These are phyloP conservation scores for Zonitis immaculata DNA, from an alignment of 2,888 invertebrate species.

Conservation along the genomic window DNA sequence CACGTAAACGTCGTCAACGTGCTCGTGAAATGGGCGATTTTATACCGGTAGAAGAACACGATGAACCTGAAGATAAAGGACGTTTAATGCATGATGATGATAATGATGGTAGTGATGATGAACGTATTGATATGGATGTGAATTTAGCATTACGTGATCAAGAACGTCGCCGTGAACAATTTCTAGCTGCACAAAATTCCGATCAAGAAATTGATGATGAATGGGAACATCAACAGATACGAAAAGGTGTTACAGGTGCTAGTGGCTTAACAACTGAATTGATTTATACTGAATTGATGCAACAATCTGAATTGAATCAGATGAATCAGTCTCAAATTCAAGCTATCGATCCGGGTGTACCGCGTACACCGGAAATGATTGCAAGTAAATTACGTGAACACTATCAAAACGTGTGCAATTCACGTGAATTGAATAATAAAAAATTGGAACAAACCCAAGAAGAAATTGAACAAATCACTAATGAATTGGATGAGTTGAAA, in stretches of 20 bases:
- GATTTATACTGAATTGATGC: constrained; percentile 49
- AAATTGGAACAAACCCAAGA: constrained; percentile 48
- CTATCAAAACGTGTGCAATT: constrained; percentile 38
- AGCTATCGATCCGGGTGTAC: constrained; percentile 42
- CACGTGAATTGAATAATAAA: constrained; percentile 47
- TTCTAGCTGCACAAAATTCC: constrained; percentile 70
- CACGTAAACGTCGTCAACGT: constrained; percentile 89
- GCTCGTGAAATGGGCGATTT: constrained; percentile 77
- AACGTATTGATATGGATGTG: constrained; percentile 81
- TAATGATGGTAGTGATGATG: constrained; percentile 78
- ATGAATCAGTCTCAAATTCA: constrained; percentile 36
- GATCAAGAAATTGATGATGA: constrained; percentile 77
- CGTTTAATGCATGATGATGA: constrained; percentile 78
- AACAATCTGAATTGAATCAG: constrained; percentile 43
- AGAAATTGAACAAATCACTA: constrained; percentile 42
- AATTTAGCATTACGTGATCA: constrained; percentile 72
- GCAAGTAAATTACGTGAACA: constrained; percentile 51
- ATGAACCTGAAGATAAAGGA: constrained; percentile 48
- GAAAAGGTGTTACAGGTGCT: constrained; percentile 78
- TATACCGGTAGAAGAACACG: constrained; percentile 53
- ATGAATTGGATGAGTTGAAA: constrained; percentile 55
- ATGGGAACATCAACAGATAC: constrained; percentile 97
- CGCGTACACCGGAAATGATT: constrained; percentile 52
- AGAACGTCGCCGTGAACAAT: constrained; percentile 72
- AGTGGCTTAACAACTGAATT: constrained; percentile 26